These are phyloP conservation scores for Drosophila fulvimacula DNA, from an alignment of 2,888 invertebrate species.

Conservation along the genomic window DNA sequence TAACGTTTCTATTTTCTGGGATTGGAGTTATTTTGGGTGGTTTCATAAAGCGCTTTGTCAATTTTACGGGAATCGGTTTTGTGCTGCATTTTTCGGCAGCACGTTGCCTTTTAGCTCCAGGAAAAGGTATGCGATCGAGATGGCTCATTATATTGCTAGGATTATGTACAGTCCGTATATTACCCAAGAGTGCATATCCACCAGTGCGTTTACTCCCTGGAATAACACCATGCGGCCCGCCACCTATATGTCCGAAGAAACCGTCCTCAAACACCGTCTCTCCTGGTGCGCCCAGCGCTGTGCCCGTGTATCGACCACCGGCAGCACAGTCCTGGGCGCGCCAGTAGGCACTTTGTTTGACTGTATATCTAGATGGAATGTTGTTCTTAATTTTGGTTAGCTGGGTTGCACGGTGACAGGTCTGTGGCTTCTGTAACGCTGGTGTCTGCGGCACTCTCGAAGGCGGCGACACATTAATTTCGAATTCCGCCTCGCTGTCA, in stretches of 20 bases:
- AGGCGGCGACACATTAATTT: slow-evolving; percentile 89
- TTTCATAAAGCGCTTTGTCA: neutral
- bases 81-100: too few species aligned
- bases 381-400: neutral
- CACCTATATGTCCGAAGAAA: slow-evolving; percentile 40
- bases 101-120: neutral
- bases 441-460: slow-evolving; percentile 83
- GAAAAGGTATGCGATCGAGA: neutral
- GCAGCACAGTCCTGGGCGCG: slow-evolving; percentile 69
- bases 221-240: slow-evolving; percentile 39
- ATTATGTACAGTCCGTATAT: neutral
- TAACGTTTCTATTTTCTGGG: neutral
- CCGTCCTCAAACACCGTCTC: slow-evolving; percentile 58
- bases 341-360: slow-evolving; percentile 52
- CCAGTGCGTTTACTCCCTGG: neutral
- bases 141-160: neutral
- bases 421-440: neutral
- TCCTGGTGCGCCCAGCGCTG: slow-evolving; percentile 29
- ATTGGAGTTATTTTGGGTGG: neutral
- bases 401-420: slow-evolving; percentile 87
- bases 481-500: slow-evolving; percentile 87
- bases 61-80: neutral
- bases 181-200: neutral
- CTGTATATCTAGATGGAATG: slow-evolving; percentile 52
- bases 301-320: slow-evolving; percentile 55